A percentile compares a stretch with the other conserved stretches of the same genome.
These are phyloP conservation scores for Glaucomys volans DNA, from an alignment of 2,113 vertebrate species.

Conservation along the genomic window DNA sequence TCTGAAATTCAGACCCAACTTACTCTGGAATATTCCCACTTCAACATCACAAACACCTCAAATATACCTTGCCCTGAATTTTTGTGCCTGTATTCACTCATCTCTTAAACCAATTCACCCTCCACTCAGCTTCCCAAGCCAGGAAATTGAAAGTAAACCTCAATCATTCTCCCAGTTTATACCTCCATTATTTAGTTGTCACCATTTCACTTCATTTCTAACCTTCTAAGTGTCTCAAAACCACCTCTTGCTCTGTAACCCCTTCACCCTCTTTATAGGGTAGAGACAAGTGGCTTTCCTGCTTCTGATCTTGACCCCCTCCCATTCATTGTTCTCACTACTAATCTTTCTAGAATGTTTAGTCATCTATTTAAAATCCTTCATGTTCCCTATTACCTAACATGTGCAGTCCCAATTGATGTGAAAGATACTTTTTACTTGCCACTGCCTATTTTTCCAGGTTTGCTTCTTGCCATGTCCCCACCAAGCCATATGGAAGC, in stretches of 20 bases:
- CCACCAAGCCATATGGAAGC: background rate
- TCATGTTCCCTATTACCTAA: background rate
- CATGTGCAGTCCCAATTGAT: background rate
- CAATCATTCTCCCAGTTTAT: background rate
- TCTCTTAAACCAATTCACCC: background rate
- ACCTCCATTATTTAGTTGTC: background rate
- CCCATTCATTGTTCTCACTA: background rate
- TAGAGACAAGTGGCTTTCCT: background rate
- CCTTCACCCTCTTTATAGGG: background rate
- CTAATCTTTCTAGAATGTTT: constrained; percentile 17
- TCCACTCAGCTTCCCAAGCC: background rate
- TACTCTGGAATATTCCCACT: no score
- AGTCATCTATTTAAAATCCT: background rate
- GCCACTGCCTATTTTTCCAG: background rate
- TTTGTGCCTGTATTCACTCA: background rate
- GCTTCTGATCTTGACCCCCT: background rate
- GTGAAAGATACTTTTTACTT: background rate
- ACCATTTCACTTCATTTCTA: background rate
- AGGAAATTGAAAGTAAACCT: background rate
- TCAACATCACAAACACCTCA: background rate
- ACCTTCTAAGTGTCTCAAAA: background rate
- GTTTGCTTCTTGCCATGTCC: background rate
- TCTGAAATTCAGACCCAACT: background rate
- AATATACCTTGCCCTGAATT: background rate
- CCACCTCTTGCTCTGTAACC: background rate